phyloP scores from a whole-genome alignment of 2,888 invertebrate species.

The Luperina nickerlii region DNA sequence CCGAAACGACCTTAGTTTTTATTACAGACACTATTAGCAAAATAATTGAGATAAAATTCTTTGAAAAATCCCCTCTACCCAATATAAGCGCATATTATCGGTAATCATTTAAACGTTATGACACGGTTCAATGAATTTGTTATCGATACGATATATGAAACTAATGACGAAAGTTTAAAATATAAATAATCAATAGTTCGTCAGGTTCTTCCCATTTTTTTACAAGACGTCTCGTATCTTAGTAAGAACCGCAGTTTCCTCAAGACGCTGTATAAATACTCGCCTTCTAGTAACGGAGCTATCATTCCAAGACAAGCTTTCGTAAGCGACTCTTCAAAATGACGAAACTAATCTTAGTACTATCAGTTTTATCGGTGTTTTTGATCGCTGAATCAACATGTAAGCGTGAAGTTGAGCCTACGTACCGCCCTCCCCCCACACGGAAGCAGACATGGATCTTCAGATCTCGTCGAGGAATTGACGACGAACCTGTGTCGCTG shows the following conservation, averaged over 20 bases:
- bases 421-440: conserved; percentile 38
- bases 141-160: conserved; percentile 20
- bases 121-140: conserved; percentile 1
- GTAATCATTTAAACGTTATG: conserved; percentile 1
- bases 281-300: background rate
- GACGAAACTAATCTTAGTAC: conserved; percentile 44
- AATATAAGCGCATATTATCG: background rate
- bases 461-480: conserved; percentile 34
- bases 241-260: conserved; percentile 54
- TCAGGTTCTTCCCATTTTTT: conserved; percentile 51
- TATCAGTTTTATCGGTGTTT: conserved; percentile 47
- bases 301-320: conserved; percentile 37
- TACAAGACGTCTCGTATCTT: background rate
- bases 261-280: conserved; percentile 49
- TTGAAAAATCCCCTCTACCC: conserved; percentile 18
- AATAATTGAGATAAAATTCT: background rate
- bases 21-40: conserved; percentile 4
- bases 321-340: conserved; percentile 33
- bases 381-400: conserved; percentile 50
- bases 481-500: conserved; percentile 30
- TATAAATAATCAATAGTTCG: conserved; percentile 36
- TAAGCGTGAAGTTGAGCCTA: conserved; percentile 16
- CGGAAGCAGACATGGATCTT: background rate
- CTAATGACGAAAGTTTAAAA: conserved; percentile 20
- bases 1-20: conserved; percentile 8